Conservation (phyloP, 1,140 invertebrate species). For the Conopomorpha cramerella region DNA sequence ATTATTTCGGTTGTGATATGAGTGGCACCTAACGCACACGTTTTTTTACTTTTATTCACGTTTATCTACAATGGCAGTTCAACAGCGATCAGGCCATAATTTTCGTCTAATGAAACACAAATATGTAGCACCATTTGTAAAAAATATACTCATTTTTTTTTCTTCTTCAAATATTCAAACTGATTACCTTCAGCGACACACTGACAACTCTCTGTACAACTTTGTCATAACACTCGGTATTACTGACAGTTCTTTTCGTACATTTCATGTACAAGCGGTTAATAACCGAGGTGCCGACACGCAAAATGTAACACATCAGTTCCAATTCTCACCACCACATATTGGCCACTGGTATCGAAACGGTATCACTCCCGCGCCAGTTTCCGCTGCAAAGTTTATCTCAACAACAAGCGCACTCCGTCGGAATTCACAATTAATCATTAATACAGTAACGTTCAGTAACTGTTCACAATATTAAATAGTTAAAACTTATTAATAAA, state of each 20-base stretch:
- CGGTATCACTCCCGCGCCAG: too few species aligned
- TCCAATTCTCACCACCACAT: too few species aligned
- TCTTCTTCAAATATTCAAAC: constrained; percentile 23
- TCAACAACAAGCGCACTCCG: too few species aligned
- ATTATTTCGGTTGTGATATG: constrained; percentile 25
- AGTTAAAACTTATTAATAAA: constrained; percentile 2
- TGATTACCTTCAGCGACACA: constrained; percentile 9
- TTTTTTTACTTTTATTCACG: constrained; percentile 10
- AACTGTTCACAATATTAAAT: background rate
- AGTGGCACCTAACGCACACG: constrained; percentile 15
- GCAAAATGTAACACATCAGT: too few species aligned
- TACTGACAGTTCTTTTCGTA: too few species aligned
- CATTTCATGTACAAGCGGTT: too few species aligned
- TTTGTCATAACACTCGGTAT: too few species aligned
- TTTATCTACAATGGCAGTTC: constrained; percentile 26
- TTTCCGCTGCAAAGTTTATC: too few species aligned
- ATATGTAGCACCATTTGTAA: constrained; percentile 56
- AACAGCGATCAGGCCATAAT: constrained; percentile 33
- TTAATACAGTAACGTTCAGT: background rate
- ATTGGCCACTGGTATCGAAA: too few species aligned
- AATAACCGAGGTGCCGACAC: too few species aligned
- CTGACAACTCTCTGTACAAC: too few species aligned
- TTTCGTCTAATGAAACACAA: constrained; percentile 48
- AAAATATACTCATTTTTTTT: constrained; percentile 48
- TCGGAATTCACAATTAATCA: too few species aligned